A percentile compares a stretch with the other conserved stretches of the same genome.
These are phyloP conservation scores for Plectrocnemia conspersa DNA, from an alignment of 1,140 invertebrate genomes.

Conservation along the genomic window DNA sequence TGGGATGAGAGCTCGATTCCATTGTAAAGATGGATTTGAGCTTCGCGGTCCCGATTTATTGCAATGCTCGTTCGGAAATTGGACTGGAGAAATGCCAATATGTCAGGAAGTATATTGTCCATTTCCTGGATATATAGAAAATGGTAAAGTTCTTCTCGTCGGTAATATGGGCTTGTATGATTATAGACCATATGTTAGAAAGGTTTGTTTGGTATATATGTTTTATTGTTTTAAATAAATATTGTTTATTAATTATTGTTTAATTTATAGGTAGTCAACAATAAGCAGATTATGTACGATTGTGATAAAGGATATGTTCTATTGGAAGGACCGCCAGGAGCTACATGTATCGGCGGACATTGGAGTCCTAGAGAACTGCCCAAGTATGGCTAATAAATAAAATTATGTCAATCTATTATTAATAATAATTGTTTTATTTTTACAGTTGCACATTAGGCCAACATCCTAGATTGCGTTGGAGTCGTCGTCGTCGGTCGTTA, in stretches of 20 bases:
- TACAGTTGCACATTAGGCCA: constrained; percentile 70
- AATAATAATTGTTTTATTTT: constrained; percentile 26
- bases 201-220: constrained; percentile 51
- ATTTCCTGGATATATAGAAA: constrained; percentile 84
- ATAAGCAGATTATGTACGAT: constrained; percentile 95
- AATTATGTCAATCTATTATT: constrained; percentile 9
- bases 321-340: constrained; percentile 83
- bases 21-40: constrained; percentile 87
- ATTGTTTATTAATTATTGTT: neutral
- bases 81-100: constrained; percentile 79
- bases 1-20: constrained; percentile 85
- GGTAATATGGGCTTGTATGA: constrained; percentile 97
- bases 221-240: neutral
- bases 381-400: constrained; percentile 47
- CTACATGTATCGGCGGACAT: constrained; percentile 83
- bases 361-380: constrained; percentile 80
- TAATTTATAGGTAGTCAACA: constrained; percentile 64
- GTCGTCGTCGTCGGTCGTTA: constrained; percentile 60
- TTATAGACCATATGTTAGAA: constrained; percentile 91
- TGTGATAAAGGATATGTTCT: constrained; percentile 88
- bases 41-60: constrained; percentile 67
- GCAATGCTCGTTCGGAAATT: constrained; percentile 87
- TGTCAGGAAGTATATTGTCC: constrained; percentile 92
- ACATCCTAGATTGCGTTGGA: constrained; percentile 77
- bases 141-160: constrained; percentile 89